Evolutionary conservation across 2,113 vertebrate genomes (phyloP), one percentile per base, ranked within the genome.

Genomic region (Sorex araneus): DNA sequence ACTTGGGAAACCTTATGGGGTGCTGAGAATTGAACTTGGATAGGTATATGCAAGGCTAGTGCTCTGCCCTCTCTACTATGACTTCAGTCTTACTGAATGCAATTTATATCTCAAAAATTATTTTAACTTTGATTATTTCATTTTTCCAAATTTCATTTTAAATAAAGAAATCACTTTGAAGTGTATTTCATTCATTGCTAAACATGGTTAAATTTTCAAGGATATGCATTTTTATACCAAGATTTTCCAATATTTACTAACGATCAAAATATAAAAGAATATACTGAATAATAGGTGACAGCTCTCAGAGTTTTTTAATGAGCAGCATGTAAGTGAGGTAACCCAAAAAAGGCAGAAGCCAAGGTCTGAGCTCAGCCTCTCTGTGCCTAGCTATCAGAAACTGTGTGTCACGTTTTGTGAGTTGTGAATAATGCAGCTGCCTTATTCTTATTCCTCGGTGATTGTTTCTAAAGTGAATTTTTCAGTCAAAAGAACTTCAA

Each of bases 171-270:
- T 32, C 19, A 63, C 21, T 54, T 93, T 74, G 45, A 90, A 82
- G 11, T 11, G 67, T 82, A 40, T 64, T 69, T 40, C 69, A 89
- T 86, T 93, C 82, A 78, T 54, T 70, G 15, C 79, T 94, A 85
- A 75, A 57, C 28, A 74, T 25, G 15, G 73, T 88, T 71, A 79
- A 2, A 40, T 71, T 94, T 81, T 43, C 47, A 94, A 79, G 10
- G 6, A 9, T 63, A 8, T 91, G n/a, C n/a, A 64, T 92, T 67
- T 84, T 60, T 69, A 77, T 36, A 69, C 18, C 1, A 8, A 71
- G 10, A 2, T 3, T 50, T 54, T 8, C 21, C 16, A 45, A 28
- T 78, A 63, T 81, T 67, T 54, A n/a, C 43, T 81, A 30, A 30
- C 40, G 40, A 67, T 9, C 8, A n/a, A 40, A 60, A 69, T 63